Conservation (phyloP, 2,113 vertebrate genomes). For the Neodontobutis hainanensis region DNA sequence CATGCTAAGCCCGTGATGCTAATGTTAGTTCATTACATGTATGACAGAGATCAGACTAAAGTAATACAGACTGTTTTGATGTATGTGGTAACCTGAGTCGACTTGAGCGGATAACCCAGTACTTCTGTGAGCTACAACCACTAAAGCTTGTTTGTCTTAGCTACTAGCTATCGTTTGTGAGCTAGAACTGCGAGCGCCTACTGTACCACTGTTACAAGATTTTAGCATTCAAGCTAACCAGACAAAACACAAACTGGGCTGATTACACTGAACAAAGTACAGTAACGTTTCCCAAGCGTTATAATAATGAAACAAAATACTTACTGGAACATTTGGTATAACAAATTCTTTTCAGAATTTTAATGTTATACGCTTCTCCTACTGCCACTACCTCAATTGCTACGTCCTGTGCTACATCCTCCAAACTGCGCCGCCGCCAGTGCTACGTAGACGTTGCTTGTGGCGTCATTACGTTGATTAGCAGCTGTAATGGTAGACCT, state of each 20-base stretch:
- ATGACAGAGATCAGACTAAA: background rate
- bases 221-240: slow-evolving; percentile 63
- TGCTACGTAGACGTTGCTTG: slow-evolving; percentile 4
- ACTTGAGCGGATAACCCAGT: background rate
- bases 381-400: slow-evolving; percentile 54
- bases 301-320: slow-evolving; percentile 5
- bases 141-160: background rate
- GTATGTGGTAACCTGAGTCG: background rate
- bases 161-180: slow-evolving; percentile 14
- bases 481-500: slow-evolving; percentile 19
- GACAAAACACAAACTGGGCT: slow-evolving; percentile 22
- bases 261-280: background rate
- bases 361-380: slow-evolving; percentile 32
- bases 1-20: slow-evolving; percentile 40
- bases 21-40: slow-evolving; percentile 19
- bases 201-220: slow-evolving; percentile 33
- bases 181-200: slow-evolving; percentile 26
- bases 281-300: background rate
- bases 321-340: slow-evolving; percentile 40
- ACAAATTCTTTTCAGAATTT: slow-evolving; percentile 4
- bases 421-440: slow-evolving; percentile 36
- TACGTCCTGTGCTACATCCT: slow-evolving; percentile 72
- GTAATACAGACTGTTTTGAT: background rate
- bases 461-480: slow-evolving; percentile 15
- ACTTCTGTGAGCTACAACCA: background rate